Base-by-base conservation (phyloP, 2,888 invertebrate genomes). In the Zaprionus lineosus region DNA sequence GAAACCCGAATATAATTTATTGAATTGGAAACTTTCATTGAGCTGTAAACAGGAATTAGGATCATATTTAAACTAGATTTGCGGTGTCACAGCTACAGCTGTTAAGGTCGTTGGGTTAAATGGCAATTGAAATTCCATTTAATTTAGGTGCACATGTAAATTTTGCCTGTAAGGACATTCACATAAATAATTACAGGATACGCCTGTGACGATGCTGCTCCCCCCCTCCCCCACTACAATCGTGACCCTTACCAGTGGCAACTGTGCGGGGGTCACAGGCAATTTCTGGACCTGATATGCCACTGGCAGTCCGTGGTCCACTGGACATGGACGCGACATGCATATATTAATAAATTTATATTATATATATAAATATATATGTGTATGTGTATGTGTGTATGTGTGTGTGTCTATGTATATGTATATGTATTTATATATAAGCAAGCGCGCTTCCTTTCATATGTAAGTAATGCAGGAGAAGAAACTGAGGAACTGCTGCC, bases 341-440 rank as follows among this genome's bases (percentile, higher is more conserved):
- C 84, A 81, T 81, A 81, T 67, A 71, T 85, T 81, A 85, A 84
- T n/a, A n/a, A n/a, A n/a, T n/a, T n/a, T n/a, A n/a, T n/a, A 5
- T 21, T 21, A 21, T 21, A 21, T 21, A 21, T 21, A 21, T 85
- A 76, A 73, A 76, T 84, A 52, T 36, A 15, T 40, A 12, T 40
- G 11, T 37, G 33, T 24, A 41, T 41, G n/a, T 29, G 14, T 21
- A 12, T 40, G 6, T 21, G 6, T 31, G 4, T 19, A 14, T 19
- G 9, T 31, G 11, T n/a, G n/a, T n/a, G n/a, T n/a, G n/a, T n/a
- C n/a, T n/a, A n/a, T n/a, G n/a, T n/a, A n/a, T n/a, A n/a, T n/a
- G n/a, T n/a, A n/a, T n/a, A n/a, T n/a, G n/a, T n/a, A n/a, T n/a
- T n/a, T n/a, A n/a, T n/a, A n/a, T n/a, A n/a, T n/a, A n/a, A n/a